A percentile compares a stretch with the other conserved stretches of the same genome.
Conservation (phyloP, 2,797 vertebrate genomes). For the Agapornis canus region DNA sequence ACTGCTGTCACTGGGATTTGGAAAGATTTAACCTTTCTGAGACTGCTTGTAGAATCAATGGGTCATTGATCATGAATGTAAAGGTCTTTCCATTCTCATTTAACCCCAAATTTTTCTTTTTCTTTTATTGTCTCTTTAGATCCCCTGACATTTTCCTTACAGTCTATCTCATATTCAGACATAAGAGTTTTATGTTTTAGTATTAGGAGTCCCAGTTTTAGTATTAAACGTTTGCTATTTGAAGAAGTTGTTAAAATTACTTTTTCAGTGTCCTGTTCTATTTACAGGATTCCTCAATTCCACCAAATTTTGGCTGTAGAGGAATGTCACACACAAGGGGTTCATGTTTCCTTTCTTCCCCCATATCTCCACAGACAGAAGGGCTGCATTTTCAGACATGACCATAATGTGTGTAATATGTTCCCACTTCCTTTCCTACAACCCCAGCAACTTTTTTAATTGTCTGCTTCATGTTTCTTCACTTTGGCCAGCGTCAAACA, state of each 20-base stretch:
- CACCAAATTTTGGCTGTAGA: background rate
- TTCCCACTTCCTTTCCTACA: background rate
- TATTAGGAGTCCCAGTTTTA: background rate
- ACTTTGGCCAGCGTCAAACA: background rate
- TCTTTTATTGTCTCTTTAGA: background rate
- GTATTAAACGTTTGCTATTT: background rate
- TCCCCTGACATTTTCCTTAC: background rate
- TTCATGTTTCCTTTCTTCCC: background rate
- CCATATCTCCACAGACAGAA: background rate
- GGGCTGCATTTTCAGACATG: background rate
- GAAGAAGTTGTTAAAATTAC: background rate
- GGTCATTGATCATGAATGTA: background rate
- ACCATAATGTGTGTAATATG: background rate
- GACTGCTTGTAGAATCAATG: background rate
- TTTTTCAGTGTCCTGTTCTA: background rate
- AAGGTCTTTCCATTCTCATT: background rate
- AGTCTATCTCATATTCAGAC: background rate
- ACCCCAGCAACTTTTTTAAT: background rate
- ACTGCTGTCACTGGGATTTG: background rate
- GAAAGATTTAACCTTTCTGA: background rate
- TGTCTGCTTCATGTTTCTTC: background rate
- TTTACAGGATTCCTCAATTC: background rate
- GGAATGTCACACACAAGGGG: background rate
- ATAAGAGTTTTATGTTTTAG: background rate
- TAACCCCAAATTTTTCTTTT: background rate